Conservation (phyloP, 1,140 invertebrate genomes). For the Drosophila tsacasi region DNA sequence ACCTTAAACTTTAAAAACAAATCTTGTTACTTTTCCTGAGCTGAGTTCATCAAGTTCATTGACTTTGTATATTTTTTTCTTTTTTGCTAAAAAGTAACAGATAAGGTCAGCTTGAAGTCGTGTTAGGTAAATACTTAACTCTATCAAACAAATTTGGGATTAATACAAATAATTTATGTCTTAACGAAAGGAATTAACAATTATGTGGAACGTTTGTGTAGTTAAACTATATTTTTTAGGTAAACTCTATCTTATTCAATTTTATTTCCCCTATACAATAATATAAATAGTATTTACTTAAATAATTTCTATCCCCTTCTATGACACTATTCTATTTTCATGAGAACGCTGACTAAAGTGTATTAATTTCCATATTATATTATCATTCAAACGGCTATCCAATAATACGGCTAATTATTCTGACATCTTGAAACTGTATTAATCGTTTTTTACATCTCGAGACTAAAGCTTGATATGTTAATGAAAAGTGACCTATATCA, state of each 20-base stretch:
- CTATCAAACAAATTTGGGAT: neutral
- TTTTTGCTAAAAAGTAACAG: neutral
- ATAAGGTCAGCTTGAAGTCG: neutral
- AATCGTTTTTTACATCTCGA: neutral
- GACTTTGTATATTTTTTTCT: neutral
- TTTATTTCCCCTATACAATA: too few relatives aligned
- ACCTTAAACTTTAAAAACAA: neutral
- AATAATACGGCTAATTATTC: neutral
- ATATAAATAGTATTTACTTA: neutral
- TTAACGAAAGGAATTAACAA: neutral
- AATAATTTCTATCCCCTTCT: neutral
- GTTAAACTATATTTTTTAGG: too few relatives aligned
- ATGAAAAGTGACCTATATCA: conserved; percentile 6
- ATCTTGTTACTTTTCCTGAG: neutral
- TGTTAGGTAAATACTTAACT: too few relatives aligned
- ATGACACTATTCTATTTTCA: neutral
- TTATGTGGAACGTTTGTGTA: neutral
- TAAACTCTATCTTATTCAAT: too few relatives aligned
- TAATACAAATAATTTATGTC: neutral
- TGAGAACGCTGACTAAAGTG: neutral
- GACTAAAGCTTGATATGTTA: neutral
- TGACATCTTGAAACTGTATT: neutral
- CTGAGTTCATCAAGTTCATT: conserved; percentile 1
- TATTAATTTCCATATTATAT: neutral
- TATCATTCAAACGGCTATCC: neutral